phyloP scores from a whole-genome alignment of 2,797 vertebrate species.

The Steatocranus sp. region DNA sequence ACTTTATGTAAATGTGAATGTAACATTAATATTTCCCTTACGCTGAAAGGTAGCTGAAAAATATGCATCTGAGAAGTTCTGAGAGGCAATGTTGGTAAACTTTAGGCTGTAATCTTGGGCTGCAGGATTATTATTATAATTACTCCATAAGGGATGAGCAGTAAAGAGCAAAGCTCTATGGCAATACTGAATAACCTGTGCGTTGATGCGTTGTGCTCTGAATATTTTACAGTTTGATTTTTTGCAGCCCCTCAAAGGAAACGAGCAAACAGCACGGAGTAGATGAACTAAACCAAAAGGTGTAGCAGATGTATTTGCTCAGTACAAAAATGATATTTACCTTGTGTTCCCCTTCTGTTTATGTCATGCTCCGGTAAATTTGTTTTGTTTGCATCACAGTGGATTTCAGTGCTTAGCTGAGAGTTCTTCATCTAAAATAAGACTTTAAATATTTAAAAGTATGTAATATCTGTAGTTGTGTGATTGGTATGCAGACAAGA shows the following conservation, averaged over 20 bases:
- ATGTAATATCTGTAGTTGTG: not conserved
- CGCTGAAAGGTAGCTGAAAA: not conserved
- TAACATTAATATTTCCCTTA: constrained; percentile 3
- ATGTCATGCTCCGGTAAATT: not conserved
- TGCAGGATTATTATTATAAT: not conserved
- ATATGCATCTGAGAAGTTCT: not conserved
- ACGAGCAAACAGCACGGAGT: not conserved
- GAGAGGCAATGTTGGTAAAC: not conserved
- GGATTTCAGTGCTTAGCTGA: not conserved
- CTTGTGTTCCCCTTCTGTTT: not conserved
- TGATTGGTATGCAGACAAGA: not conserved
- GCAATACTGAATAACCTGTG: not conserved
- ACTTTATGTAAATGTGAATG: not conserved
- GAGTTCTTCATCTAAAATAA: not conserved
- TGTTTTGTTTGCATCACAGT: not conserved
- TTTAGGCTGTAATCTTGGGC: not conserved
- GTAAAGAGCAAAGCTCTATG: not conserved
- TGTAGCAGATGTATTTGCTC: not conserved
- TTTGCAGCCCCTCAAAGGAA: not conserved
- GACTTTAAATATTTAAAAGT: not conserved
- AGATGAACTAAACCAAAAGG: not conserved
- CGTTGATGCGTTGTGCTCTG: not conserved
- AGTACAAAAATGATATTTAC: not conserved
- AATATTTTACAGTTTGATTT: constrained; percentile 10
- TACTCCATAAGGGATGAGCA: not conserved